Conservation (phyloP, 2,797 vertebrate species). For the Gymnodraco acuticeps region DNA sequence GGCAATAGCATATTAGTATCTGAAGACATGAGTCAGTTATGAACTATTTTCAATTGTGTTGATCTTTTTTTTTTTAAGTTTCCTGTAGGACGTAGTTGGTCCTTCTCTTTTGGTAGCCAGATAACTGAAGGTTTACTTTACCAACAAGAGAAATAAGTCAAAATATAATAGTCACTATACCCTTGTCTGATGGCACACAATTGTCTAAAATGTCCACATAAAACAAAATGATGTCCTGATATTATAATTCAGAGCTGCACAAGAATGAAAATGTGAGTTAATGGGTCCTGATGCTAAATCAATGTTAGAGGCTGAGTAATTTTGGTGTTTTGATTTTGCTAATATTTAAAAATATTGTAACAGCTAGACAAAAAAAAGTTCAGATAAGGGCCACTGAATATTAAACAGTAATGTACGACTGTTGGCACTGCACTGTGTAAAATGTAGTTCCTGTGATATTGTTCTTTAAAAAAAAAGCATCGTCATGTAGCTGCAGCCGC, state of each 20-base stretch:
- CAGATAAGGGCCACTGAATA: constrained; percentile 41
- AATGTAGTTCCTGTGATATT: constrained; percentile 37
- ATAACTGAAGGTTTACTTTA: constrained; percentile 9
- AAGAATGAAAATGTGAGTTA: constrained; percentile 37
- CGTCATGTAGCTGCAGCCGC: constrained; percentile 51
- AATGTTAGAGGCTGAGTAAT: constrained; percentile 41
- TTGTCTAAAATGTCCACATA: constrained; percentile 30
- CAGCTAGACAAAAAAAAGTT: constrained; percentile 41
- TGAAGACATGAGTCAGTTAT: constrained; percentile 9
- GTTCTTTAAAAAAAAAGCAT: constrained; percentile 29
- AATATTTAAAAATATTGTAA: constrained; percentile 25
- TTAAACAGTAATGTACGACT: constrained; percentile 52
- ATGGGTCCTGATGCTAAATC: constrained; percentile 45
- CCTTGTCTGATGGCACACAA: constrained; percentile 24
- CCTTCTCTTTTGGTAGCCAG: constrained; percentile 8
- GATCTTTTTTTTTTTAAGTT: not conserved
- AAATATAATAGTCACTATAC: constrained; percentile 20
- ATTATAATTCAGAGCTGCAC: constrained; percentile 27
- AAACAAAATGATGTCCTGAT: constrained; percentile 14
- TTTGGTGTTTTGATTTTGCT: constrained; percentile 65
- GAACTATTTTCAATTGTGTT: not conserved
- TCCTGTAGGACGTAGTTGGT: constrained; percentile 1
- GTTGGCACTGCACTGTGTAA: constrained; percentile 56
- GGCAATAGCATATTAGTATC: constrained; percentile 13
- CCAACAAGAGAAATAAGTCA: constrained; percentile 13